phyloP scores from a whole-genome alignment of 2,797 vertebrate genomes.

The Pangasius djambal region DNA sequence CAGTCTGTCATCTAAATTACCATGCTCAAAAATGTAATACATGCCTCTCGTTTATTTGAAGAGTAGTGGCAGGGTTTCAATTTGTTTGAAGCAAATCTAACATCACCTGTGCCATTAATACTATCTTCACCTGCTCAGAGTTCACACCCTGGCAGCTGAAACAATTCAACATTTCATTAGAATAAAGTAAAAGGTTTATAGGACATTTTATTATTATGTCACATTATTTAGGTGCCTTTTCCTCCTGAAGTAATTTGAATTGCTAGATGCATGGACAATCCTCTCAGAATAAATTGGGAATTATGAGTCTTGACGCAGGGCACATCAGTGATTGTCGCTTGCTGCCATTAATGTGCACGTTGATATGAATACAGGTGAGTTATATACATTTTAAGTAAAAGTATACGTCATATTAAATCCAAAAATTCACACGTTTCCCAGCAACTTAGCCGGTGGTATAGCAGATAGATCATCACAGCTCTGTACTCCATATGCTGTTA shows the following conservation, averaged over 20 bases:
- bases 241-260: neutral
- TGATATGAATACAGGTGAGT: neutral
- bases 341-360: neutral
- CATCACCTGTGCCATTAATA: constrained; percentile 1
- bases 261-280: neutral
- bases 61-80: neutral
- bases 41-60: constrained; percentile 10
- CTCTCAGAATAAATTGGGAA: constrained; percentile 4
- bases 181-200: neutral
- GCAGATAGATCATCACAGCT: constrained; percentile 61
- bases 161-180: neutral
- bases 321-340: neutral
- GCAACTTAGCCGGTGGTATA: constrained; percentile 63
- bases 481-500: constrained; percentile 65
- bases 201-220: constrained; percentile 2
- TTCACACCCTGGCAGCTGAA: neutral
- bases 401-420: neutral
- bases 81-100: constrained; percentile 2
- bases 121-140: neutral
- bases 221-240: constrained; percentile 9
- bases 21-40: constrained; percentile 20
- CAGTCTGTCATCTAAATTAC: constrained; percentile 23
- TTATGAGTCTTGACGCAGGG: constrained; percentile 7
- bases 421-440: constrained; percentile 62
- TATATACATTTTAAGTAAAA: neutral